Base-by-base conservation (phyloP, 2,888 invertebrate species). In the Coenonympha arcania region DNA sequence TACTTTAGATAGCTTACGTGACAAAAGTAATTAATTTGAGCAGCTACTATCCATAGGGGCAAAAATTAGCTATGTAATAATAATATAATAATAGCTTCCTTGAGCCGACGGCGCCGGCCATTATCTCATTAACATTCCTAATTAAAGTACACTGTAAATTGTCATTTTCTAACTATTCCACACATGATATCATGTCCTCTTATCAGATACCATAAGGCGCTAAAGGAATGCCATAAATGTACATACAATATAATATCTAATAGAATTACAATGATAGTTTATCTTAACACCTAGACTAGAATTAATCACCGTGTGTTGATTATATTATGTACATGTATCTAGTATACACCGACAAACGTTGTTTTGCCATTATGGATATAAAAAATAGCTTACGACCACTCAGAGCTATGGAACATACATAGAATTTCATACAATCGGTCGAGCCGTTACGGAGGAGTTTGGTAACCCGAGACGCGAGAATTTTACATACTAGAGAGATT, bases 121-220 rank as follows among this genome's bases (percentile, higher is more conserved):
- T 51, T 54, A 56, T 50, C 45, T 46, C 26, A 53, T 55, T 46
- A 48, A 48, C 26, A 50, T 48, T 50, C 33, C 33, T 45, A 39
- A 56, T 54, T 46, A 52, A 40, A 28, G 26, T 11, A 13, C 33
- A 37, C 28, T 22, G 36, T 26, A n/a, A 20, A 30, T 41, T 11
- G 30, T 30, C 19, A 24, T 39, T 15, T 9, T 39, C 39, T 24
- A 30, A 41, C 24, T 9, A 16, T 15, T 24, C 26, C 30, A 30
- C 30, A 41, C 19, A 41, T 41, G 41, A 41, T 39, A 28, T 28
- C 30, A 30, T 19, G 28, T 16, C 11, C 13, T 6, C 19, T 41
- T 41, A 30, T 30, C 30, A 11, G 28, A 28, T 30, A 41, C 26
- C 11, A 26, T 3, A 5, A 19, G 20, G 22, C 39, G 20, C 5